Evolutionary conservation across 2,888 invertebrate genomes (phyloP), one percentile per base, ranked within the genome.

Genomic region (Nebria brevicollis): DNA sequence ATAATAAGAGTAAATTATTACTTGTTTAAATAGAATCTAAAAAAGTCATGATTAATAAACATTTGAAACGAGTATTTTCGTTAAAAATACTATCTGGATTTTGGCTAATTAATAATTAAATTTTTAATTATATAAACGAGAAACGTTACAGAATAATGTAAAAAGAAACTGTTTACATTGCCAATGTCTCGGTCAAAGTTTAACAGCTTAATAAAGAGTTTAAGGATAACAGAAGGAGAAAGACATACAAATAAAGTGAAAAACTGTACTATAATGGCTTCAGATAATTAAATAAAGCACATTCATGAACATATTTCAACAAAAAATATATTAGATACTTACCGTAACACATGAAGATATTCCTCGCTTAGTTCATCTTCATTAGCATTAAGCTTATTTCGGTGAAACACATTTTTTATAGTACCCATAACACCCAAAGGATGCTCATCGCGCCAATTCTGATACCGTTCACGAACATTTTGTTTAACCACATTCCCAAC

Each of bases 361-460:
- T 81, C 75, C 3, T 81, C 72, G 13, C 72, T 73, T 13, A 34
- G 26, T 72, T 42, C 64, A 41, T 15, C 66, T 8, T 72, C 66
- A 66, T 13, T 66, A 26, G 43, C 43, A 15, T 66, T 68, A 42
- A 15, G 15, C 20, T 13, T 11, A 13, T 66, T 73, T 25, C 26
- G 70, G 34, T 70, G 54, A 70, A 80, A 80, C 64, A 80, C 80
- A 75, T 80, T 75, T 75, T 80, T 74, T 15, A 81, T 74, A 8
- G 34, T 77, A 34, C 81, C 81, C 13, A 81, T 54, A 42, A 81
- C 15, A n/a, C 77, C 77, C 72, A 72, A n/a, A 4, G 81, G 81
- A 72, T 81, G 76, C 66, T 76, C 77, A 65, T 81, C 81, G 10
- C 68, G 64, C 81, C 81, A 81, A 72, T 73, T 81, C 20, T 72